Evolutionary conservation across 2,113 vertebrate species (phyloP).

Genomic region (Pongo abelii): DNA sequence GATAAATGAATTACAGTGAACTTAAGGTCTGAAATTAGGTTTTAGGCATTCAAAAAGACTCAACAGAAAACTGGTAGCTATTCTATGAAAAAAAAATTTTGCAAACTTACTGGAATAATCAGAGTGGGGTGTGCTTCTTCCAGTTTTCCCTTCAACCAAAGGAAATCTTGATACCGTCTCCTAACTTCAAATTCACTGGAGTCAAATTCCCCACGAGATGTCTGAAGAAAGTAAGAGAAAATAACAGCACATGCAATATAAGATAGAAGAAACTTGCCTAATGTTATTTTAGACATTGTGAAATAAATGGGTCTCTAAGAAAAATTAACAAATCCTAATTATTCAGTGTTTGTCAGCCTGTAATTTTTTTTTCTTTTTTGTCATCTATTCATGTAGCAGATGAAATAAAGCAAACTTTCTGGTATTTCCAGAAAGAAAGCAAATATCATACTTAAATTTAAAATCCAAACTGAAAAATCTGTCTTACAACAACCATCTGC

Average conservation of each 20-base stretch:
- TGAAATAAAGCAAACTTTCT: conserved; percentile 68
- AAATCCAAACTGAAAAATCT: conserved; percentile 66
- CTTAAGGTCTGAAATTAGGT: neutral
- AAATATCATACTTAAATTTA: conserved; percentile 60
- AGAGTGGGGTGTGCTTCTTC: conserved; percentile 94
- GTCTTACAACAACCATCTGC: conserved; percentile 60
- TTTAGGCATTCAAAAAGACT: neutral
- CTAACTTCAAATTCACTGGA: conserved; percentile 95
- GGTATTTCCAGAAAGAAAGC: conserved; percentile 73
- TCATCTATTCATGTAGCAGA: conserved; percentile 57
- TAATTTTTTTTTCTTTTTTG: conserved; percentile 54
- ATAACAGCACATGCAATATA: conserved; percentile 12
- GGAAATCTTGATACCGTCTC: conserved; percentile 96
- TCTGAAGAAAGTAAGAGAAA: conserved; percentile 84
- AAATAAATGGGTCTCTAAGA: conserved; percentile 57
- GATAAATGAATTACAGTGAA: neutral
- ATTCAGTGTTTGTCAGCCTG: conserved; percentile 57
- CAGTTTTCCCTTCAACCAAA: conserved; percentile 93
- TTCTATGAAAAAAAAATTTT: conserved; percentile 2
- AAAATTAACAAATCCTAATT: conserved; percentile 61
- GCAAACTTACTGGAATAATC: conserved; percentile 92
- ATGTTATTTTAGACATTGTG: conserved; percentile 48
- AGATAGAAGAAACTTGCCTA: conserved; percentile 55
- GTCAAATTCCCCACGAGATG: conserved; percentile 95
- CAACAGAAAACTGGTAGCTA: neutral